Percentiles rank a stretch among this genome's conserved stretches.
Conservation (phyloP, 2,113 vertebrate species). For the Tachysurus fulvidraco region DNA sequence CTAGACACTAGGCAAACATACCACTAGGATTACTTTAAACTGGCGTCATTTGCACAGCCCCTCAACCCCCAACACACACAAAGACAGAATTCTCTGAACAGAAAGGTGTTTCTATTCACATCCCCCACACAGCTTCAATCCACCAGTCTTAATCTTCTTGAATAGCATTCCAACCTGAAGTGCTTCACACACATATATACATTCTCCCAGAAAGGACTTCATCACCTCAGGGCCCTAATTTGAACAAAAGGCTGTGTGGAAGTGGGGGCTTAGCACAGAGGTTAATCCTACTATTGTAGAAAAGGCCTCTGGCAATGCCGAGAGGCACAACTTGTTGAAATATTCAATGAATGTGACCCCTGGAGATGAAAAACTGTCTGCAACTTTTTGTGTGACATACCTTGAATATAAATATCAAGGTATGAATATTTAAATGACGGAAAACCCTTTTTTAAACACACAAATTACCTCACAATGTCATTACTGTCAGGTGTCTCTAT, state of each 20-base stretch:
- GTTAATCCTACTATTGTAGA: conserved; percentile 52
- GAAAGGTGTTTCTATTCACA: conserved; percentile 37
- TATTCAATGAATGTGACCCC: conserved; percentile 56
- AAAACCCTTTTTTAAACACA: neutral
- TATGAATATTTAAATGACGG: neutral
- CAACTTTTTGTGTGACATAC: conserved; percentile 23
- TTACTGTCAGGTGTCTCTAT: neutral
- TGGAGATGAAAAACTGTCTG: conserved; percentile 6
- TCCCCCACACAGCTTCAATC: conserved; percentile 27
- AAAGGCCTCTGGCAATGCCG: conserved; percentile 30
- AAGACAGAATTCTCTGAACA: conserved; percentile 6
- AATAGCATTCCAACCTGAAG: conserved; percentile 50
- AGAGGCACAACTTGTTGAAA: conserved; percentile 33
- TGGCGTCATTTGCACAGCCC: conserved; percentile 23
- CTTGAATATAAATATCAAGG: neutral
- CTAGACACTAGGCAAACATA: conserved; percentile 51
- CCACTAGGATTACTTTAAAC: conserved; percentile 10
- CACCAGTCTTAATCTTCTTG: conserved; percentile 25
- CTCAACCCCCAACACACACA: conserved; percentile 12
- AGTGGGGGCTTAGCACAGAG: conserved; percentile 47
- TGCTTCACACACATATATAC: conserved; percentile 42
- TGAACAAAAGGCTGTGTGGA: conserved; percentile 42
- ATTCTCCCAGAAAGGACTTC: conserved; percentile 34
- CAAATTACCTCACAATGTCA: neutral
- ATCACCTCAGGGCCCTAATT: conserved; percentile 47